Base-by-base conservation (phyloP, 2,113 vertebrate species). In the Odontesthes bonariensis region DNA sequence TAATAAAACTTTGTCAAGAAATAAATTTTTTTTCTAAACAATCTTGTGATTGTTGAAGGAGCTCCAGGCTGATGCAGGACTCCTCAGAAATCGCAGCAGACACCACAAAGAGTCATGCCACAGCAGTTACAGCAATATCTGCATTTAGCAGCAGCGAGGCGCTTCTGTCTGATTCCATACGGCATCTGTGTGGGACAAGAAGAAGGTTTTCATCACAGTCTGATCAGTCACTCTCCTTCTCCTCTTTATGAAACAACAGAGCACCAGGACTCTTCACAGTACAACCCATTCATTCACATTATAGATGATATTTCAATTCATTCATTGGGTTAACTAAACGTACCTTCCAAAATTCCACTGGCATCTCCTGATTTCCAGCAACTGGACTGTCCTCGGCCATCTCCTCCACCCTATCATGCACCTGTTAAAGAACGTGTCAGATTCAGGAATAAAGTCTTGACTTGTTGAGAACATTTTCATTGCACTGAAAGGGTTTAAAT, bases 71-170 rank as follows among this genome's bases (percentile, higher is more conserved):
- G 27, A 11, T 59, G 4, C 11, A 5, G 58, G 7, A 5, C 60
- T 20, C 20, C 22, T 87, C 73, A 92, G 77, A 87, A 90, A 20
- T 8, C 84, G 83, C 94, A 93, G 86, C 58, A 69, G 4, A 69
- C 0, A 2, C 44, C 44, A n/a, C 95, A 95, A 11, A 32, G 49
- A 3, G 19, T 38, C 1, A 85, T 16, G 0, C 92, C 90, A 0
- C 95, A 95, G 85, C 95, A 95, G 0, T 60, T 52, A 0, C 94
- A 95, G 85, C 94, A 95, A 68, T 65, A 92, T 0, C 59, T 0
- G 72, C 94, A 95, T 75, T 53, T 8, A 0, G 10, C 10, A 17
- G 1, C 47, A 38, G 40, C 40, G 40, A 12, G 40, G 40, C 10
- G 1, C 47, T 20, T 31, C 32, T 42, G 17, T 17, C 42, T 51